Conservation (phyloP, 35 echinoderm and acorn worm genomes). For the Nesometra sesokonis region DNA sequence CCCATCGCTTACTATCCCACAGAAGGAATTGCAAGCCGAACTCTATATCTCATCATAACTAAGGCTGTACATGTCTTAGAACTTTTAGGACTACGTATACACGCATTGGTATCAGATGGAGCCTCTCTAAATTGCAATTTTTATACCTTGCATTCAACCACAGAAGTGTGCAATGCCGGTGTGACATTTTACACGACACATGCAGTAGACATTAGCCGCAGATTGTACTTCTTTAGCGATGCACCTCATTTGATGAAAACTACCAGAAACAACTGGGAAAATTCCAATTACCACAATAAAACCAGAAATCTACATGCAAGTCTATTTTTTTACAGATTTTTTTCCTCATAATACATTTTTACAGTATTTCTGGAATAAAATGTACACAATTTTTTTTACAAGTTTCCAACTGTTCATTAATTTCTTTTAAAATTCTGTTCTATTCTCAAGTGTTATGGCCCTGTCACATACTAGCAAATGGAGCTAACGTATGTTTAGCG, state of each 20-base stretch:
- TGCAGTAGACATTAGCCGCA: neutral
- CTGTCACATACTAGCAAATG: too few species aligned
- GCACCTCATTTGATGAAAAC: conserved; percentile 37
- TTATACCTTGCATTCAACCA: neutral
- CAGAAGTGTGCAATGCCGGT: neutral
- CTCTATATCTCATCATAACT: neutral
- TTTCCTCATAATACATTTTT: too few species aligned
- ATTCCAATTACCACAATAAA: conserved; percentile 22
- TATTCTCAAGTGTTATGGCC: too few species aligned
- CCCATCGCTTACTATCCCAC: conserved; percentile 21
- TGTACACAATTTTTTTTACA: too few species aligned
- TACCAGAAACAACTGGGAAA: conserved; percentile 33
- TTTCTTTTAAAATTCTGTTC: too few species aligned
- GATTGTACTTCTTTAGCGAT: conserved; percentile 31
- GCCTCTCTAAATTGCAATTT: conserved; percentile 30
- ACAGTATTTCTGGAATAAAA: too few species aligned
- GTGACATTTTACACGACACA: neutral
- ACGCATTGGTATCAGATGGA: conserved; percentile 27
- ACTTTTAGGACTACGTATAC: neutral
- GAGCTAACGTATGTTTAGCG: too few species aligned
- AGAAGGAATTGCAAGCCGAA: neutral
- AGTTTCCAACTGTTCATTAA: too few species aligned
- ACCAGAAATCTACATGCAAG: conserved; percentile 16
- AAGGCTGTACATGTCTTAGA: conserved; percentile 11
- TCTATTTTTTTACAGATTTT: neutral